Conservation (phyloP, 2,888 invertebrate genomes). For the Stramonita haemastoma region DNA sequence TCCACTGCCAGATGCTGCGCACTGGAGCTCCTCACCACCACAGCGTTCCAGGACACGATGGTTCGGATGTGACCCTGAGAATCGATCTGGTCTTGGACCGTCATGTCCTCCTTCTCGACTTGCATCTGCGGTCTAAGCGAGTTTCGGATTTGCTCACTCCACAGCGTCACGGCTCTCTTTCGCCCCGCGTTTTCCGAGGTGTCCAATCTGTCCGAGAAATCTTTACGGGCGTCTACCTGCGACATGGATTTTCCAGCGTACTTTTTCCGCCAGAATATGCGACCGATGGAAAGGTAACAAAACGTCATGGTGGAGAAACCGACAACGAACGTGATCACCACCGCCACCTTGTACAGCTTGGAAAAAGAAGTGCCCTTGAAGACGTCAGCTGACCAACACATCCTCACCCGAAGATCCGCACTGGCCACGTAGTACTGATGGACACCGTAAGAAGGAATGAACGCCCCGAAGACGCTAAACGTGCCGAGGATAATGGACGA, state of each 20-base stretch:
- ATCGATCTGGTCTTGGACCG: background rate
- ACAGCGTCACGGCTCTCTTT: background rate
- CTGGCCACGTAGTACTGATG: background rate
- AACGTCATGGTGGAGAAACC: background rate
- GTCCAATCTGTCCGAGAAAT: background rate
- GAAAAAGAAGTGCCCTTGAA: background rate
- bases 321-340: background rate
- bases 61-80: background rate
- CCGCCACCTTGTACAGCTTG: background rate
- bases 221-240: too few relatives aligned
- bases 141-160: background rate
- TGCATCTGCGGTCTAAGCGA: background rate
- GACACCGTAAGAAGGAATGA: constrained; percentile 15
- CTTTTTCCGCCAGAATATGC: background rate
- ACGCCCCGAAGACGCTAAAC: background rate
- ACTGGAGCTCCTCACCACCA: too few relatives aligned
- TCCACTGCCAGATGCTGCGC: too few relatives aligned
- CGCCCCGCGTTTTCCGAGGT: too few relatives aligned
- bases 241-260: too few relatives aligned
- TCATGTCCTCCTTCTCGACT: background rate
- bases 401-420: background rate
- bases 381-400: constrained; percentile 3
- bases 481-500: background rate
- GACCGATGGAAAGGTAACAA: background rate
- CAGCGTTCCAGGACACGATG: background rate